Evolutionary conservation across 1,140 invertebrate genomes (phyloP).

Genomic region (Hestina assimilis): DNA sequence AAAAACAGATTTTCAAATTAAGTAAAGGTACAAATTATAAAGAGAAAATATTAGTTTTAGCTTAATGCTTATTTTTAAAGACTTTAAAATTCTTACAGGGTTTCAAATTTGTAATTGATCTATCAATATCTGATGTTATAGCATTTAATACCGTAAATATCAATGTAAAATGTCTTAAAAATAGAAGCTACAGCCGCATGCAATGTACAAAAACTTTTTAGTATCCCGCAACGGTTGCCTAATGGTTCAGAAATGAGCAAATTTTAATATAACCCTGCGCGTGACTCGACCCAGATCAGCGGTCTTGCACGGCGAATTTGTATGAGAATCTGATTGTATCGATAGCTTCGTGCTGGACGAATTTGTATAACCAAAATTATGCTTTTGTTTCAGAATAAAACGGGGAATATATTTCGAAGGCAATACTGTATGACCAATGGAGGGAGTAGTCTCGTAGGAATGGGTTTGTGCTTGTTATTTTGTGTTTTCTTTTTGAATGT

Average conservation of each 20-base stretch:
- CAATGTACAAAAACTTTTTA: background rate
- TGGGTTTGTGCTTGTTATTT: too few species aligned
- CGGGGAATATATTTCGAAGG: background rate
- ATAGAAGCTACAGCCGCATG: background rate
- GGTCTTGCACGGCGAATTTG: background rate
- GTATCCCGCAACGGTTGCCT: slow-evolving; percentile 23
- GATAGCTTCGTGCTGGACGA: slow-evolving; percentile 1
- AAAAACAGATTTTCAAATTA: too few species aligned
- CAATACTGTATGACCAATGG: too few species aligned
- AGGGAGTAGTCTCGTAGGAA: too few species aligned
- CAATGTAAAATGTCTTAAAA: background rate
- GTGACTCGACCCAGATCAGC: slow-evolving; percentile 35
- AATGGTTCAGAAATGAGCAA: slow-evolving; percentile 44
- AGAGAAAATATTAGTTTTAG: background rate
- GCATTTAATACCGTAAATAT: background rate
- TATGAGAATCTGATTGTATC: slow-evolving; percentile 21
- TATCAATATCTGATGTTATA: too few species aligned
- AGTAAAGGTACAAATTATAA: background rate
- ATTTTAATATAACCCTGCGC: slow-evolving; percentile 52
- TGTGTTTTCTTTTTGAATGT: too few species aligned
- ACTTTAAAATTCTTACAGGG: too few species aligned
- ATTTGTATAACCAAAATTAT: background rate
- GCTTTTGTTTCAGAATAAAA: background rate
- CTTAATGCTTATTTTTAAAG: too few species aligned
- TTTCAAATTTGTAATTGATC: too few species aligned